These are phyloP conservation scores for Clarias magur DNA, from an alignment of 2,113 vertebrate genomes.

Conservation along the genomic window DNA sequence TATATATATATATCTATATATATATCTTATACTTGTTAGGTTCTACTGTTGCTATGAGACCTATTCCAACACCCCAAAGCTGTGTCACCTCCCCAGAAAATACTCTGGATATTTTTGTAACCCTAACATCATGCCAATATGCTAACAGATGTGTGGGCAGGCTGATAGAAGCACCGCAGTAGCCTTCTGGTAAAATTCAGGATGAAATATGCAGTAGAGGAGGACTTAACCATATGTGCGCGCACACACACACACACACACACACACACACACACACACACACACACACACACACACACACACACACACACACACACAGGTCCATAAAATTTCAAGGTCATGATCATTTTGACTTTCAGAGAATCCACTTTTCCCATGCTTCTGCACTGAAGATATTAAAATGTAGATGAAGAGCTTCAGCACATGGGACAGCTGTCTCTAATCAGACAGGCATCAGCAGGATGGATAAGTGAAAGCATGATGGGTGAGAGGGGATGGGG, in stretches of 20 bases:
- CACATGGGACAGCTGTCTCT: slow-evolving; percentile 12
- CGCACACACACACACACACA: neutral
- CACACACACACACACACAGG: neutral
- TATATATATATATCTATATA: no score
- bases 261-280: neutral
- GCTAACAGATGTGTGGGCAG: neutral
- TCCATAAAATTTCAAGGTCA: neutral
- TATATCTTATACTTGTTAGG: no score
- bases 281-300: neutral
- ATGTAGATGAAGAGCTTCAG: neutral
- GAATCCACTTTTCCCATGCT: neutral
- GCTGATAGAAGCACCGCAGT: neutral
- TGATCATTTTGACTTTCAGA: neutral
- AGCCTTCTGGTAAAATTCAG: neutral
- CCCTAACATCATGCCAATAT: neutral
- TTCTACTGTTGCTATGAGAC: no score
- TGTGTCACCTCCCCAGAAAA: neutral
- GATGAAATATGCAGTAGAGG: slow-evolving; percentile 37
- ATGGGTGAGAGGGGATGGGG: no score
- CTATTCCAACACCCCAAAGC: no score
- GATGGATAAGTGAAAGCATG: slow-evolving; percentile 1
- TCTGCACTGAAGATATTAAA: neutral
- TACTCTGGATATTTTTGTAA: neutral
- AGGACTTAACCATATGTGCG: neutral
- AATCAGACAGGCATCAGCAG: slow-evolving; percentile 16